Percentiles rank a stretch among this genome's conserved stretches.
Conservation (phyloP, 2,113 vertebrate genomes). For the Lichenostomus cassidix region DNA sequence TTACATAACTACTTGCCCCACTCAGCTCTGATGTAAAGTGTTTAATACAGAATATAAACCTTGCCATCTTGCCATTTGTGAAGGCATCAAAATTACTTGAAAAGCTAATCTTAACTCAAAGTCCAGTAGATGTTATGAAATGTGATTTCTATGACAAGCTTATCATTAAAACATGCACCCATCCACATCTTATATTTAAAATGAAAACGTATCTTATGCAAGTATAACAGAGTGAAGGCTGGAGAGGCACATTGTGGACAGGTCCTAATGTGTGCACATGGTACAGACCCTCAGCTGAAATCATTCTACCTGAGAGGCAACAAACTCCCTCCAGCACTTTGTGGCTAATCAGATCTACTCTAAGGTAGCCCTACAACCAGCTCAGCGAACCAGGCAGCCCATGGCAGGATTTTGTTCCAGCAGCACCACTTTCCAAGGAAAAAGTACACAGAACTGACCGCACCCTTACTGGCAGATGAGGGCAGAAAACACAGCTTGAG, state of each 20-base stretch:
- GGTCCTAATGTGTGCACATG: neutral
- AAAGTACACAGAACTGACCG: rapidly evolving
- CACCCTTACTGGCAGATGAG: rapidly evolving
- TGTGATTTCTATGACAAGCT: neutral
- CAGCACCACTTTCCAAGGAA: neutral
- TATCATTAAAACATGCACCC: neutral
- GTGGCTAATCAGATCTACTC: neutral
- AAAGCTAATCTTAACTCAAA: neutral
- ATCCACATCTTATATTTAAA: neutral
- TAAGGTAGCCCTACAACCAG: neutral
- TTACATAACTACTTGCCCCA: neutral
- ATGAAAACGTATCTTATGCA: neutral
- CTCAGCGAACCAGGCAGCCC: rapidly evolving
- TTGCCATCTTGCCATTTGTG: neutral
- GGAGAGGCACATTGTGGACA: neutral
- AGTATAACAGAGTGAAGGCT: neutral
- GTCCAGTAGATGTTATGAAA: neutral
- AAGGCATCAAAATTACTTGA: neutral
- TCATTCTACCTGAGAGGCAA: neutral
- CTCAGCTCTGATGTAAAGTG: neutral
- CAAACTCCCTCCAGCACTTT: neutral
- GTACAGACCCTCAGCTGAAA: neutral
- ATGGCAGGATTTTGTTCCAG: neutral
- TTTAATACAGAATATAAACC: neutral
- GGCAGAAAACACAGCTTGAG: neutral